Conservation (phyloP, 2,113 vertebrate species). For the Austrofundulus limnaeus region DNA sequence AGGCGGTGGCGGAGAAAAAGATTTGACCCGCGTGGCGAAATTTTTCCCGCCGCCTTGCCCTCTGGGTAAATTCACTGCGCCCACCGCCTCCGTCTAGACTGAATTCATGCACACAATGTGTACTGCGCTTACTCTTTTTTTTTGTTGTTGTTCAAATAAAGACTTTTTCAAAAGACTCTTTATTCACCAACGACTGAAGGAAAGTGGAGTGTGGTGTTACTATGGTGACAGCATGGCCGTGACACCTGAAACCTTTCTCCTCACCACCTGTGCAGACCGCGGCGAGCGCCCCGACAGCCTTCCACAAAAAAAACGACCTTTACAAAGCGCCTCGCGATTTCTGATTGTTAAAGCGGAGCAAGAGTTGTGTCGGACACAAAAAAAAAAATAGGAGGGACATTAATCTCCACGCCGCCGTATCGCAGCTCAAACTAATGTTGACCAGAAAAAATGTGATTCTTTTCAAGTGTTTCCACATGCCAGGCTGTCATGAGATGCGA, state of each 20-base stretch:
- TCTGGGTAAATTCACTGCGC: constrained; percentile 25
- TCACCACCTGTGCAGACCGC: constrained; percentile 62
- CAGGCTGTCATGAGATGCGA: constrained; percentile 2
- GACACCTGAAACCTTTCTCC: constrained; percentile 77
- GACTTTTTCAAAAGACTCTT: constrained; percentile 75
- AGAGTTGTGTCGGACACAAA: constrained; percentile 52
- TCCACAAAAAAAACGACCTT: constrained; percentile 68
- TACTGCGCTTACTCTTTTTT: constrained; percentile 61
- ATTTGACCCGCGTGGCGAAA: constrained; percentile 28
- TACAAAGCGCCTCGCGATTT: constrained; percentile 57
- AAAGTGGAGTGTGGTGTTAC: constrained; percentile 75
- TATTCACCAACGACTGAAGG: constrained; percentile 65
- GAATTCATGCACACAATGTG: constrained; percentile 56
- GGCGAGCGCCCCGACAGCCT: constrained; percentile 57
- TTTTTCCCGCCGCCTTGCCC: constrained; percentile 15
- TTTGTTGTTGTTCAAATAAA: constrained; percentile 74
- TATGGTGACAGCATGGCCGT: constrained; percentile 63
- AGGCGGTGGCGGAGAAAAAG: too few species aligned
- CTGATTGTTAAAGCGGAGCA: constrained; percentile 61
- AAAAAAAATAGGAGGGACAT: constrained; percentile 38
- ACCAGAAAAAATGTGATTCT: constrained; percentile 29
- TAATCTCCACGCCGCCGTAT: constrained; percentile 19
- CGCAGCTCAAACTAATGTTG: constrained; percentile 27
- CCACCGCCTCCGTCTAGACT: constrained; percentile 60
- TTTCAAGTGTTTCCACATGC: constrained; percentile 29